These are phyloP conservation scores for Procavia capensis DNA, from an alignment of 2,113 vertebrate genomes.

Conservation along the genomic window DNA sequence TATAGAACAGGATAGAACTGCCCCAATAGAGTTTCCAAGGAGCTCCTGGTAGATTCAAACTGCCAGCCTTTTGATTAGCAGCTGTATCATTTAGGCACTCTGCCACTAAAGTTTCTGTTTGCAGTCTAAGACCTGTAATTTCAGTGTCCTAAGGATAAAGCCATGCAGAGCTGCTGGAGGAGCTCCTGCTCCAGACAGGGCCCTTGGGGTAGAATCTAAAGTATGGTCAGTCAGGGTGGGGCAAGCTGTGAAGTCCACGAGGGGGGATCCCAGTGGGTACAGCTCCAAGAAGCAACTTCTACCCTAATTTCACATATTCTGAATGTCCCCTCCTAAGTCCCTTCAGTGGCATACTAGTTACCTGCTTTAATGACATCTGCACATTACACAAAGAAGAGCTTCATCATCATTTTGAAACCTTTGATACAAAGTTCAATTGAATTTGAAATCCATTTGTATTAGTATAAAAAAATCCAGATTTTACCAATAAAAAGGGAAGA, in stretches of 20 bases:
- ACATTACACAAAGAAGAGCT: neutral
- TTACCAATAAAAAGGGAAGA: neutral
- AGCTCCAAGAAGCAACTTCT: neutral
- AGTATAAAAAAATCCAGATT: slow-evolving; percentile 2
- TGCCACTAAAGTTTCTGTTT: no score
- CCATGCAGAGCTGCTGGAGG: neutral
- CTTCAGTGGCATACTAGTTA: neutral
- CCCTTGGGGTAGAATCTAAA: neutral
- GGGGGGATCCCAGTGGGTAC: neutral
- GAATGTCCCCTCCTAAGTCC: neutral
- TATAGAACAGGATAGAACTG: no score
- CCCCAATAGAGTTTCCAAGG: no score
- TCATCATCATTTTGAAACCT: neutral
- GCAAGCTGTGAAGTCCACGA: neutral
- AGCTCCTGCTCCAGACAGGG: neutral
- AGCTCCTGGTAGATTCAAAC: no score
- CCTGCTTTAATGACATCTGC: neutral
- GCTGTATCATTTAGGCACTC: no score
- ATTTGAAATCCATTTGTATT: slow-evolving; percentile 29
- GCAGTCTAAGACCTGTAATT: neutral
- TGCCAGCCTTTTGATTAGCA: no score
- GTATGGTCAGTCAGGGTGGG: neutral
- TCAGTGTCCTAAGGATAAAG: neutral
- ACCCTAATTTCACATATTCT: neutral
- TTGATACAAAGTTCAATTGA: neutral